phyloP scores from a whole-genome alignment of 2,797 vertebrate genomes.

The Phrynocephalus vlangalii region DNA sequence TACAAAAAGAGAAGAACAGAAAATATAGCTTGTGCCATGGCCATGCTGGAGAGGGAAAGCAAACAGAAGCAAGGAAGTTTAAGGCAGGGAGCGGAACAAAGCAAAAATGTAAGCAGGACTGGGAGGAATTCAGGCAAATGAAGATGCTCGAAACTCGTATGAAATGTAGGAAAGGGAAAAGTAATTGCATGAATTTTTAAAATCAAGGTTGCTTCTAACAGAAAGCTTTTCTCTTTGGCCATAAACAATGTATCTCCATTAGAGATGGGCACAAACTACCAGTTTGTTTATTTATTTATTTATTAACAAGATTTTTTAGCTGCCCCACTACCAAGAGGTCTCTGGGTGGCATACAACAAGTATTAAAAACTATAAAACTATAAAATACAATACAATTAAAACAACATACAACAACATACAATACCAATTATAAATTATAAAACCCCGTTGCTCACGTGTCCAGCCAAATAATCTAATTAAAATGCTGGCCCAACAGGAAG shows the following conservation, averaged over 20 bases:
- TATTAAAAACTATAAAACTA: too few species aligned
- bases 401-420: too few species aligned
- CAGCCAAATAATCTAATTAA: too few species aligned
- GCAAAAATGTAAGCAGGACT: not conserved
- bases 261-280: too few species aligned
- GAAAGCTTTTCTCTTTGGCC: not conserved
- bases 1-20: slow-evolving; percentile 32
- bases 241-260: not conserved
- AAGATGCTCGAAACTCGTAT: not conserved
- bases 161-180: slow-evolving; percentile 33
- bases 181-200: not conserved
- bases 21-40: slow-evolving; percentile 37
- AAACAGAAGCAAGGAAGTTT: not conserved
- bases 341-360: too few species aligned
- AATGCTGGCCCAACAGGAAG: too few species aligned
- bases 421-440: too few species aligned
- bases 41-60: not conserved
- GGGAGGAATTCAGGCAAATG: not conserved
- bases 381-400: too few species aligned
- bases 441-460: too few species aligned
- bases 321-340: too few species aligned
- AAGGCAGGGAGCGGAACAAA: not conserved
- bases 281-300: too few species aligned
- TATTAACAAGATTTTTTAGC: too few species aligned
- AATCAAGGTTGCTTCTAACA: not conserved